A percentile compares a stretch with the other conserved stretches of the same genome.
Evolutionary conservation across 2,113 vertebrate genomes (phyloP).

Genomic region (Monopterus albus): DNA sequence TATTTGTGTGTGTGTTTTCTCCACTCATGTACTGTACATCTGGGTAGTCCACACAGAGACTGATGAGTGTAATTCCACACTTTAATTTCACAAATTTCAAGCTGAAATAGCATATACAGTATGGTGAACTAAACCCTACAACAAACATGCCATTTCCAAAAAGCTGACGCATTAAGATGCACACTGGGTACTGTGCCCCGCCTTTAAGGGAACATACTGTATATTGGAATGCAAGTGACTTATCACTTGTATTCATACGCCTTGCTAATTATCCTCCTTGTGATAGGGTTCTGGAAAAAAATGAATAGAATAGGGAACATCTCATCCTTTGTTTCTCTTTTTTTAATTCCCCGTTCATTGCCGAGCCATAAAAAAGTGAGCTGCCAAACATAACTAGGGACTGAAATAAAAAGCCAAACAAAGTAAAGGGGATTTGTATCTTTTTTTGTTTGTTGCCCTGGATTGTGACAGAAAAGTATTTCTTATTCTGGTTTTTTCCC

Average conservation of each 20-base stretch:
- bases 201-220: conserved; percentile 22
- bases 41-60: background rate
- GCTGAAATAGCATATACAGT: background rate
- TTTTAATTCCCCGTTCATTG: conserved; percentile 52
- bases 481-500: background rate
- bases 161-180: conserved; percentile 19
- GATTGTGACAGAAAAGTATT: conserved; percentile 34
- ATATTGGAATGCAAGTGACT: too few relatives aligned
- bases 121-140: background rate
- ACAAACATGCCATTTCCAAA: conserved; percentile 16
- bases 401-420: conserved; percentile 50
- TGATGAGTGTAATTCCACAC: conserved; percentile 6
- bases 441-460: conserved; percentile 24
- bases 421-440: conserved; percentile 51
- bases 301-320: conserved; percentile 59
- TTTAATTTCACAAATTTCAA: conserved; percentile 22
- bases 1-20: background rate
- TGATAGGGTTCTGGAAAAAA: conserved; percentile 49
- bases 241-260: conserved; percentile 50
- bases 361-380: conserved; percentile 41
- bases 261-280: conserved; percentile 63
- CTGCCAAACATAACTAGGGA: conserved; percentile 35
- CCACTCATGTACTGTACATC: background rate
- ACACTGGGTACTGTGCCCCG: conserved; percentile 13
- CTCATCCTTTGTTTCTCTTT: conserved; percentile 55